Evolutionary conservation across 1,140 invertebrate species (phyloP), one percentile per base, ranked within the genome.

Genomic region (Caenorhabditis briggsae): DNA sequence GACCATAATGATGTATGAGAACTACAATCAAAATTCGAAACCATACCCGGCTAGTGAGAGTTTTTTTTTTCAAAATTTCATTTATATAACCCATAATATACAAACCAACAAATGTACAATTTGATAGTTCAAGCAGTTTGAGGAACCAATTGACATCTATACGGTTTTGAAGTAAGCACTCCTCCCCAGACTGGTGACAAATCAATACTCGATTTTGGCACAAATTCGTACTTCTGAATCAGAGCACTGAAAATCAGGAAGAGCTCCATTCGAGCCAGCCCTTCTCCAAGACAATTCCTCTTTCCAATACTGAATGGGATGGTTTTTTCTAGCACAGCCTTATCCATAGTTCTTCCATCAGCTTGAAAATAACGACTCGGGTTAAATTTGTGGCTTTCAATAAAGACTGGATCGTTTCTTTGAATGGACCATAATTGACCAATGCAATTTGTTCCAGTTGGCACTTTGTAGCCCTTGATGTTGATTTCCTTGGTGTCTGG

Each of bases 291-390:
- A 25, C 88, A 89, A 33, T 65, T 56, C 18, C 88, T 6, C 53
- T 89, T 89, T 41, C 88, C 88, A 48, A 88, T 23, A 14, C 61
- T 65, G 83, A 89, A 89, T 25, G 88, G 87, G 25, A 89, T 88
- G 7, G 55, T 78, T 50, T 84, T 14, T 9, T 88, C 82, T 5
- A 87, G 14, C 5, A 65, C 78, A 5, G 87, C 61, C 85, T 87
- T 83, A 16, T 83, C 50, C 3, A 74, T 41, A 18, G 78, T 87
- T 20, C 18, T 55, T 64, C 86, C 86, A 83, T 87, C 86, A 7
- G 23, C 14, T 9, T 33, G 20, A 3, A 87, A 43, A 33, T 33
- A 33, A 33, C 33, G 33, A 33, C 33, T 33, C 33, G 33, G 33
- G 33, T 33, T 33, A 33, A 43, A 87, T 33, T 85, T 25, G 11